phyloP scores from a whole-genome alignment of 2,113 vertebrate species.

The Neomonachus schauinslandi region DNA sequence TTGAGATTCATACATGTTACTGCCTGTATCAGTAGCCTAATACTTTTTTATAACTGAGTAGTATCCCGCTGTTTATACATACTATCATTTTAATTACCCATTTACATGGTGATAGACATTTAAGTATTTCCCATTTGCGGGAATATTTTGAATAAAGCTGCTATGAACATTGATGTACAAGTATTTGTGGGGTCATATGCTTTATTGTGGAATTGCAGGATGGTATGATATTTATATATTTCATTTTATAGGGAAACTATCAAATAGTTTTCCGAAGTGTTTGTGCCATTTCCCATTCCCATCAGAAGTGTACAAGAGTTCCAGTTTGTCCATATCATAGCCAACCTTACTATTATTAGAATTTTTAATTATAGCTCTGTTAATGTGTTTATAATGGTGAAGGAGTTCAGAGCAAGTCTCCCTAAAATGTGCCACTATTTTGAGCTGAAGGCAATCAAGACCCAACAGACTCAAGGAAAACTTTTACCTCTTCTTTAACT shows the following conservation, averaged over 20 bases:
- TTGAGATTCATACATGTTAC: background rate
- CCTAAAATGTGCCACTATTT: background rate
- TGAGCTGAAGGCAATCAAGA: background rate
- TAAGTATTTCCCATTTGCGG: background rate
- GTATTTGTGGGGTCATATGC: background rate
- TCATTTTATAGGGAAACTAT: background rate
- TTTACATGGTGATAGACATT: background rate
- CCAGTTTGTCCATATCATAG: background rate
- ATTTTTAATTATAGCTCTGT: background rate
- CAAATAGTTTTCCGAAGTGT: background rate
- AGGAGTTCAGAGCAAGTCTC: background rate
- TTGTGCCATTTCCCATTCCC: background rate
- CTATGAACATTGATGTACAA: background rate
- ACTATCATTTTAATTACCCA: background rate
- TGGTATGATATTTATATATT: background rate
- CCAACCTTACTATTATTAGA: background rate
- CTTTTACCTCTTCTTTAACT: background rate
- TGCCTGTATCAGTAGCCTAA: background rate
- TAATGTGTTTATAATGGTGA: background rate
- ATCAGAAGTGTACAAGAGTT: background rate
- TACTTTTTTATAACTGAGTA: background rate
- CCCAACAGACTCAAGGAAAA: background rate
- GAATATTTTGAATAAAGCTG: background rate
- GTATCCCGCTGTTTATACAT: background rate
- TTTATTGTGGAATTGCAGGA: background rate